Evolutionary conservation across 1,140 invertebrate genomes (phyloP).

Genomic region (Drosophila pseudoananassae): DNA sequence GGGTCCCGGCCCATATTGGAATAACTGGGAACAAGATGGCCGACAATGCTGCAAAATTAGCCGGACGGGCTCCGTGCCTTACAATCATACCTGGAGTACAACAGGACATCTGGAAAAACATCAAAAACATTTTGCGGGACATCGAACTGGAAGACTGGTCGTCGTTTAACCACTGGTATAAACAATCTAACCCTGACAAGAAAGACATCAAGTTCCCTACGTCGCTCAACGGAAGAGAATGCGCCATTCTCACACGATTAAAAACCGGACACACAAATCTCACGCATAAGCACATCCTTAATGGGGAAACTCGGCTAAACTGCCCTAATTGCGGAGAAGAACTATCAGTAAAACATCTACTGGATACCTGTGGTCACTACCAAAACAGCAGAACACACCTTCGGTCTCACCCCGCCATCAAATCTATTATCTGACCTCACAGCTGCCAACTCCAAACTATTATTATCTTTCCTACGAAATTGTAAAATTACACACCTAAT

Average conservation of each 20-base stretch:
- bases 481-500: background rate
- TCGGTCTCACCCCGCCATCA: conserved; percentile 7
- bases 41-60: background rate
- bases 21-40: background rate
- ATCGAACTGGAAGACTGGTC: background rate
- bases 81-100: conserved; percentile 18
- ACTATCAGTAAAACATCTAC: conserved; percentile 12
- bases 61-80: conserved; percentile 5
- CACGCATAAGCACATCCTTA: conserved; percentile 9
- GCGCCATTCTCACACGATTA: conserved; percentile 4
- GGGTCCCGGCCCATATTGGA: background rate
- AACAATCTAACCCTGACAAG: background rate
- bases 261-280: conserved; percentile 13
- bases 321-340: conserved; percentile 6
- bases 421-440: conserved; percentile 3
- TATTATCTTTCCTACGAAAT: conserved; percentile 3
- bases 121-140: background rate
- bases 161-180: background rate
- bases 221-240: background rate
- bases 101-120: conserved; percentile 2
- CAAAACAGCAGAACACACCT: background rate
- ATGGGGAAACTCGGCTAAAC: background rate
- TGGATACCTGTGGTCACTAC: background rate
- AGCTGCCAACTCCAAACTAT: background rate
- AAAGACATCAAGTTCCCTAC: background rate